Conservation (phyloP, 1,140 invertebrate species). For the Hyles euphorbiae region DNA sequence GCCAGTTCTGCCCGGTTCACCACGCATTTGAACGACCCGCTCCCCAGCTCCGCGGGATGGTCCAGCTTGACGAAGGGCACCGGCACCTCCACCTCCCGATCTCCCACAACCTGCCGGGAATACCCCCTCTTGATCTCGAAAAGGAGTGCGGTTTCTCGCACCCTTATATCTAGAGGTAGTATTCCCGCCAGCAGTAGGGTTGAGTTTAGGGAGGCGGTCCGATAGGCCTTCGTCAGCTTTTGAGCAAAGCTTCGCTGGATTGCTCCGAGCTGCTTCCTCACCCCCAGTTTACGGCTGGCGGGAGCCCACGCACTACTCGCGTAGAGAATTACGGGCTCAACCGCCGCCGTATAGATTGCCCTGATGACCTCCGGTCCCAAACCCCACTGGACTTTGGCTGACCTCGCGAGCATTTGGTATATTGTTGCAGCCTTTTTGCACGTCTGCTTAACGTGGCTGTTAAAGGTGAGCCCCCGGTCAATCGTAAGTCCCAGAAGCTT, state of each 20-base stretch:
- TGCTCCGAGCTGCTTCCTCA: no score
- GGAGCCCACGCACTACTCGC: conserved; percentile 10
- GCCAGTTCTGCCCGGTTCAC: conserved; percentile 7
- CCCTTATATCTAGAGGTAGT: no score
- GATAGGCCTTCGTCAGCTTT: no score
- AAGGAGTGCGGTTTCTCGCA: conserved; percentile 6
- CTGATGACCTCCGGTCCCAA: not conserved
- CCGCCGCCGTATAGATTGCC: conserved; percentile 2
- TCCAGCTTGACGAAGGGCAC: not conserved
- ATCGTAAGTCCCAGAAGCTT: conserved; percentile 11
- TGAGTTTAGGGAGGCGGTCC: no score
- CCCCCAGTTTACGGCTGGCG: not conserved
- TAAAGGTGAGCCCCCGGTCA: conserved; percentile 6
- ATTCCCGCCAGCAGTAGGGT: no score
- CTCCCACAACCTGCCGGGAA: conserved; percentile 7
- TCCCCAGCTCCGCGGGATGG: conserved; percentile 13
- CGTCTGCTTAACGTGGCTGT: not conserved
- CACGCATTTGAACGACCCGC: conserved; percentile 8
- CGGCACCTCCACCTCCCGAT: conserved; percentile 12
- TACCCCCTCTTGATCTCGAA: conserved; percentile 12
- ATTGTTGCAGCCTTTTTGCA: conserved; percentile 1
- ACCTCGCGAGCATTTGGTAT: not conserved
- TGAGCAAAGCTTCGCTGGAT: no score
- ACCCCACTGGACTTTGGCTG: conserved; percentile 5
- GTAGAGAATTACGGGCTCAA: conserved; percentile 8